Conservation (phyloP, 2,113 vertebrate genomes). For the Pseudopipra pipra region DNA sequence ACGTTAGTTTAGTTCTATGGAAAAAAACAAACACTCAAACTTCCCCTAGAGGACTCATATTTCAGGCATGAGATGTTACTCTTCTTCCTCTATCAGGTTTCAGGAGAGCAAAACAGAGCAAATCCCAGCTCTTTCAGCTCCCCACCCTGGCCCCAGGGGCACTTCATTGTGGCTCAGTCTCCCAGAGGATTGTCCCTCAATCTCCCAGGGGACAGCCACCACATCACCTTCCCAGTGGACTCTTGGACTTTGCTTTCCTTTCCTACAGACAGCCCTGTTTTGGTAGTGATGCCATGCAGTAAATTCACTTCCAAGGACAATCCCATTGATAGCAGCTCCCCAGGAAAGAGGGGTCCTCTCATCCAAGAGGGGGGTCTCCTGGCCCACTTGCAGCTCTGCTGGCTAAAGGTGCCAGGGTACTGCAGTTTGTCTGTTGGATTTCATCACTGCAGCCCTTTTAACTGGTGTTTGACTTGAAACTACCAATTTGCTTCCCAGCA, state of each 20-base stretch:
- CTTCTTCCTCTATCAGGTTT: neutral
- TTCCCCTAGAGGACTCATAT: neutral
- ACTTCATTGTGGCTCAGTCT: neutral
- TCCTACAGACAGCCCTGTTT: neutral
- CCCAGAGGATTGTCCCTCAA: rapidly evolving
- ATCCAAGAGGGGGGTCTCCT: neutral
- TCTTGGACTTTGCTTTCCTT: neutral
- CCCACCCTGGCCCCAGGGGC: neutral
- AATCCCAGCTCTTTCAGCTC: neutral
- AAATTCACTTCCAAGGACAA: neutral
- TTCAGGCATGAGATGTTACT: neutral
- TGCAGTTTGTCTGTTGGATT: neutral
- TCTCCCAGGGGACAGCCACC: neutral
- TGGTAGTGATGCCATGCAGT: neutral
- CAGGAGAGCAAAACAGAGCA: neutral
- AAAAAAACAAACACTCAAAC: neutral
- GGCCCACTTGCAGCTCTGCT: neutral
- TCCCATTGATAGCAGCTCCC: neutral
- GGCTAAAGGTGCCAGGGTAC: neutral
- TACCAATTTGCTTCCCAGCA: neutral
- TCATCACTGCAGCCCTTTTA: neutral
- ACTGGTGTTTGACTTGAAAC: neutral
- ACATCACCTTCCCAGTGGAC: rapidly evolving
- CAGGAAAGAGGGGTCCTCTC: rapidly evolving
- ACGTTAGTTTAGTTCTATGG: neutral